phyloP scores from a whole-genome alignment of 2,888 invertebrate species.

The Ceraclea dissimilis region DNA sequence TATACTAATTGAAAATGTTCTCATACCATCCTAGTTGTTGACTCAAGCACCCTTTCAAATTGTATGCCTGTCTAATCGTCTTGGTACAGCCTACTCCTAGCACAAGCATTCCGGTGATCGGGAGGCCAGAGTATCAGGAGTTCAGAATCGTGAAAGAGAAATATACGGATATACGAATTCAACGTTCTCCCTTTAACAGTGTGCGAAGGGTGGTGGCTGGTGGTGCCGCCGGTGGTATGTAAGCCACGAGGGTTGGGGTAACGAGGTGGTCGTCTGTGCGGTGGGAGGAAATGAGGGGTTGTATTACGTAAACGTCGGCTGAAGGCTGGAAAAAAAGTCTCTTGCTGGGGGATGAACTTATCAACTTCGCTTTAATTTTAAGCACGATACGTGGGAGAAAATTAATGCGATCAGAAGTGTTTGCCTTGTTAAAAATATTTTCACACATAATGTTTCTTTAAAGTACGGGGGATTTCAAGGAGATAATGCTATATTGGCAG shows the following conservation, averaged over 20 bases:
- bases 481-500: too few relatives aligned
- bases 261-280: neutral
- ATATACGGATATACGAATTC: neutral
- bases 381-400: neutral
- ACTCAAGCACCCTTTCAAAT: constrained; percentile 8
- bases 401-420: neutral
- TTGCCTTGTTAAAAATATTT: neutral
- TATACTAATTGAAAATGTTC: constrained; percentile 9
- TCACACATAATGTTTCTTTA: too few relatives aligned
- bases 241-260: neutral
- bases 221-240: neutral
- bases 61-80: neutral
- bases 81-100: neutral
- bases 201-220: neutral
- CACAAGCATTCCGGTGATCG: constrained; percentile 7
- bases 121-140: constrained; percentile 13
- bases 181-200: neutral
- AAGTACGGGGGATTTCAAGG: too few relatives aligned
- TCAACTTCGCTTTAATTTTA: neutral
- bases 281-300: neutral
- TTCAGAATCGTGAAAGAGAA: neutral
- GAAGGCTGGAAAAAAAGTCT: neutral
- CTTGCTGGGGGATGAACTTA: constrained; percentile 1
- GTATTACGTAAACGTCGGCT: constrained; percentile 6
- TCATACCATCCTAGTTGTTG: neutral